phyloP scores from a whole-genome alignment of 2,113 vertebrate genomes.

The Emydura subglobosa region DNA sequence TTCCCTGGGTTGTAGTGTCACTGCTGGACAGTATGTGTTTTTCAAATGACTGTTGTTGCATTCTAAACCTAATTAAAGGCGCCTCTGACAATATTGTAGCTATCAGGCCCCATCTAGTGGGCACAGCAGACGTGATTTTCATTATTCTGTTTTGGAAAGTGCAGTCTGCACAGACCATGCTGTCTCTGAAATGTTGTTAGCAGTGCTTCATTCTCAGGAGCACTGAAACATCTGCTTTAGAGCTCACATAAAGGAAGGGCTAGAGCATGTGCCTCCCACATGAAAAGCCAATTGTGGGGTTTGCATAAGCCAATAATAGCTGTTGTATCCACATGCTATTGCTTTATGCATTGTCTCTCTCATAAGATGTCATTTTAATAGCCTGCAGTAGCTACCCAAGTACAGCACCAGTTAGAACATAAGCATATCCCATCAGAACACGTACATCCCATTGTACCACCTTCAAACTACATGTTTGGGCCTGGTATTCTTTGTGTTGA shows the following conservation, averaged over 20 bases:
- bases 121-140: background rate
- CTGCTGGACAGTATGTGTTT: background rate
- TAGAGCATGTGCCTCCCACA: background rate
- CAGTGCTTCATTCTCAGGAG: background rate
- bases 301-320: background rate
- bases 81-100: background rate
- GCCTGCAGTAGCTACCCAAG: background rate
- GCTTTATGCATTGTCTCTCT: background rate
- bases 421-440: background rate
- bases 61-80: background rate
- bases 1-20: conserved; percentile 21
- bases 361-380: background rate
- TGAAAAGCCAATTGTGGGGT: fast-evolving
- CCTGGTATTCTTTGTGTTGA: background rate
- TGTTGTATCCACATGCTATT: background rate
- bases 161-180: background rate
- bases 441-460: background rate
- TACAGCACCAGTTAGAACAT: background rate
- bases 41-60: background rate
- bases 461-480: background rate
- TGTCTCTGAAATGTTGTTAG: background rate
- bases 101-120: conserved; percentile 72
- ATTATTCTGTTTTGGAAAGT: background rate
- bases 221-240: fast-evolving
- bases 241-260: background rate